A percentile compares a stretch with the other conserved stretches of the same genome.
phyloP scores from a whole-genome alignment of 64 coral and sea anemone genomes.

The Pocillopora damicornis region DNA sequence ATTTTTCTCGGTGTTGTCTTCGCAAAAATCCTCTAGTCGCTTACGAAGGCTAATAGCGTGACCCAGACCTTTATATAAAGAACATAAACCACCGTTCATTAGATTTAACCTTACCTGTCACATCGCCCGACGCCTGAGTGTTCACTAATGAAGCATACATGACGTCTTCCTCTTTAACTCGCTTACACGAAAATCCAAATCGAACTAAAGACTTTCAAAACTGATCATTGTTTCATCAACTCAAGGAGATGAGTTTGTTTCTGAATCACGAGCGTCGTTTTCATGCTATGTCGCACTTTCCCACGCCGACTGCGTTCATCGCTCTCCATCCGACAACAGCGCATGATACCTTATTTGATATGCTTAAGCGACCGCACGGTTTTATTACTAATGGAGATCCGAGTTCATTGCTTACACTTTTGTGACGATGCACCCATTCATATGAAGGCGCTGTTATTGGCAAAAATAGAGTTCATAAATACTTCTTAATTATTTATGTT shows the following conservation, averaged over 20 bases:
- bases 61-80: neutral
- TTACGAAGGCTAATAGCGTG: neutral
- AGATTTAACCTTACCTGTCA: neutral
- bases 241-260: neutral
- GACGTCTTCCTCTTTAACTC: neutral
- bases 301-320: neutral
- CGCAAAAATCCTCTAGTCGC: neutral
- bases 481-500: conserved; percentile 22
- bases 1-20: too few species aligned
- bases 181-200: neutral
- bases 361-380: neutral
- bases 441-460: neutral
- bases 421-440: neutral
- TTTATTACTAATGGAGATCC: conserved; percentile 14
- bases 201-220: neutral
- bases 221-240: neutral
- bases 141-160: conserved; percentile 25
- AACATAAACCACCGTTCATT: neutral
- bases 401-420: neutral
- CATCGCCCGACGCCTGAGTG: neutral
- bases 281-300: neutral
- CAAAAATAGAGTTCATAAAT: neutral
- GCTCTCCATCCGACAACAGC: neutral
- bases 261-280: neutral
- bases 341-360: neutral